A percentile compares a stretch with the other conserved stretches of the same genome.
Evolutionary conservation across 2,888 invertebrate genomes (phyloP).

Genomic region (Lacanobia oleracea): DNA sequence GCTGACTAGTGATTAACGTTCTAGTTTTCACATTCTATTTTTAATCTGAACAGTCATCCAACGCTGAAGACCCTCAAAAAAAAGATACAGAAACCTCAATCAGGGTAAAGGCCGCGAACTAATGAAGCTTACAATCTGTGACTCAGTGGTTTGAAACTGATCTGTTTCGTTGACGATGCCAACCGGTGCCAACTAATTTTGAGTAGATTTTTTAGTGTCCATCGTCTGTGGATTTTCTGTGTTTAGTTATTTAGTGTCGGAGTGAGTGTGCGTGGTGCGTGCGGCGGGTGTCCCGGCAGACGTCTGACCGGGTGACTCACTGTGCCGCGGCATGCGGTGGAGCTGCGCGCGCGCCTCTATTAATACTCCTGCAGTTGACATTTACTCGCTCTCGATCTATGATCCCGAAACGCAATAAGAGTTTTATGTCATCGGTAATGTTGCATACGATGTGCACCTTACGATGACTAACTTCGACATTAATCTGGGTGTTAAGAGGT

Average conservation of each 20-base stretch:
- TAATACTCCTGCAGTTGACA: conserved; percentile 88
- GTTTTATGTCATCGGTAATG: conserved; percentile 68
- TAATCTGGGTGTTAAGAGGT: conserved; percentile 12
- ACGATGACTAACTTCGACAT: conserved; percentile 39
- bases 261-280: conserved; percentile 71
- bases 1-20: background rate
- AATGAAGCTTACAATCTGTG: conserved; percentile 16
- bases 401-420: conserved; percentile 78
- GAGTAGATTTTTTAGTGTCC: background rate
- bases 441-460: conserved; percentile 42
- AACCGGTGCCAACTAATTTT: conserved; percentile 24
- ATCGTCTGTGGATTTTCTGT: conserved; percentile 45
- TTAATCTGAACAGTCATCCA: no score
- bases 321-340: conserved; percentile 77
- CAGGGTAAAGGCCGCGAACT: conserved; percentile 35
- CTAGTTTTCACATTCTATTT: conserved; percentile 2
- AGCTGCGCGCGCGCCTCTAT: conserved; percentile 76
- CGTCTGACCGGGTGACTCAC: conserved; percentile 85
- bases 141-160: conserved; percentile 34
- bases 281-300: conserved; percentile 85
- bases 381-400: conserved; percentile 87
- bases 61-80: background rate
- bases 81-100: conserved; percentile 16
- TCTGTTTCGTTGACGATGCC: background rate
- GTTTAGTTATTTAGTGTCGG: conserved; percentile 24